Conservation (phyloP, 2,888 invertebrate species). For the Tenodera sinensis region DNA sequence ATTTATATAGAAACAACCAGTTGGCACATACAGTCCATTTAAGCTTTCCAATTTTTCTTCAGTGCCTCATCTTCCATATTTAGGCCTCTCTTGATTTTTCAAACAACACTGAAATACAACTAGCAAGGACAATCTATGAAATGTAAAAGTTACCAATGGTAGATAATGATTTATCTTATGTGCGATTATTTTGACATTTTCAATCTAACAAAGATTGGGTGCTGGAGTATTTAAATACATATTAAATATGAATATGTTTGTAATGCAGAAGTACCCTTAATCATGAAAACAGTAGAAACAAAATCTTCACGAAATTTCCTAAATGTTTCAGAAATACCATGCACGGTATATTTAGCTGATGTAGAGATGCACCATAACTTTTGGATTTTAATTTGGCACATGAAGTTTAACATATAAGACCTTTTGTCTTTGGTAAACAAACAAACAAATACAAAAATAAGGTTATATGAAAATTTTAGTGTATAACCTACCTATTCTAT, state of each 20-base stretch:
- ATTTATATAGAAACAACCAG: conserved; percentile 10
- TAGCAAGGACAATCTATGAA: conserved; percentile 7
- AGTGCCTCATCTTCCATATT: not conserved
- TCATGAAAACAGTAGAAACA: not conserved
- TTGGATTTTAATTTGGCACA: not conserved
- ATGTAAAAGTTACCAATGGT: conserved; percentile 1
- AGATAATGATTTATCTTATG: not conserved
- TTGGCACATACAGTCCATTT: conserved; percentile 1
- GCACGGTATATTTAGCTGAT: too few relatives aligned
- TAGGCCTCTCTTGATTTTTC: conserved; percentile 15
- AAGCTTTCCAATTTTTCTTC: not conserved
- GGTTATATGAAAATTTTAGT: not conserved
- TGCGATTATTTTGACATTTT: not conserved
- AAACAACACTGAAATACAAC: conserved; percentile 8
- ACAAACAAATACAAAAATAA: not conserved
- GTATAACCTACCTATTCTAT: not conserved
- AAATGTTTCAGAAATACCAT: not conserved
- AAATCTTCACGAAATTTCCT: not conserved
- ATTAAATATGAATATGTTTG: not conserved
- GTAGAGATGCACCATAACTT: not conserved
- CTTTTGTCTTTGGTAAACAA: too few relatives aligned
- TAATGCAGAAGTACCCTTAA: not conserved
- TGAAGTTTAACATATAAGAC: too few relatives aligned
- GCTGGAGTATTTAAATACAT: not conserved
- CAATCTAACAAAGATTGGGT: not conserved